A percentile compares a stretch with the other conserved stretches of the same genome.
Conservation (phyloP, 2,888 invertebrate genomes). For the Xylota sylvarum region DNA sequence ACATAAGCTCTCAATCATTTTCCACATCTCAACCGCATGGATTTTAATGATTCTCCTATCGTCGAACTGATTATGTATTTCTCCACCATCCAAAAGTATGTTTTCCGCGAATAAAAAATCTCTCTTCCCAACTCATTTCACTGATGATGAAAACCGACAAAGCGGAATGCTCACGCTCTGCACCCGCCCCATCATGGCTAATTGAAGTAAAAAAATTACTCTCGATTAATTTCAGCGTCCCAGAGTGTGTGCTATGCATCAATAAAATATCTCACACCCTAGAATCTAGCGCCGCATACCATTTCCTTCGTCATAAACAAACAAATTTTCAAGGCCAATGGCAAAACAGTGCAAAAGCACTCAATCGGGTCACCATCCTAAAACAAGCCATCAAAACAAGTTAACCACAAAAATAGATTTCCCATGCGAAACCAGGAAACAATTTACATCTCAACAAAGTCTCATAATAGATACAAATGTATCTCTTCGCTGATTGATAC, state of each 20-base stretch:
- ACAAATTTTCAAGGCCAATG: constrained; percentile 7
- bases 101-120: not conserved
- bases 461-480: not conserved
- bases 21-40: constrained; percentile 16
- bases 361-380: constrained; percentile 14
- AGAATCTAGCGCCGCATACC: not conserved
- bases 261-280: constrained; percentile 17
- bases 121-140: not conserved
- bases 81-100: not conserved
- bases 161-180: not conserved
- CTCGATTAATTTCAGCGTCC: constrained; percentile 19
- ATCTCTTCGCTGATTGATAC: constrained; percentile 12
- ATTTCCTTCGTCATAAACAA: not conserved
- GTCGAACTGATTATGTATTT: constrained; percentile 36
- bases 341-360: not conserved
- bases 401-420: not conserved
- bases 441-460: not conserved
- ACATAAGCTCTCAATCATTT: constrained; percentile 45
- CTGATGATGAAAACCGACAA: constrained; percentile 20
- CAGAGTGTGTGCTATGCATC: constrained; percentile 17
- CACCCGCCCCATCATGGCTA: constrained; percentile 1
- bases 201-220: constrained; percentile 27
- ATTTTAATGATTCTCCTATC: constrained; percentile 30
- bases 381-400: not conserved
- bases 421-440: not conserved